These are phyloP conservation scores for Triplophysa bombifrons DNA, from an alignment of 2,797 vertebrate species.

Conservation along the genomic window DNA sequence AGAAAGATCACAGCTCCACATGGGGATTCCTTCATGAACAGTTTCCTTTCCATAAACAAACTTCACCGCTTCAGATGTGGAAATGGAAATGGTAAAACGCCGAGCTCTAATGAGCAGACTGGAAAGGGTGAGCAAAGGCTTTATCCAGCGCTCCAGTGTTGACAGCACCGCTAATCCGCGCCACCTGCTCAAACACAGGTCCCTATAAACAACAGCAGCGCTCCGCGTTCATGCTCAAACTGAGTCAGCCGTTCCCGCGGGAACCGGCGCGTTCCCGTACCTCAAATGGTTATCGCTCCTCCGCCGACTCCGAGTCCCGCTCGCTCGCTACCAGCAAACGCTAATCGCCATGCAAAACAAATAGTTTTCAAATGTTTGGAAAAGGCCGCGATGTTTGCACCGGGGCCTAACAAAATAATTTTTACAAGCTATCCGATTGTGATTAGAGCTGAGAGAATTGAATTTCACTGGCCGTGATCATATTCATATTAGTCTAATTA, in stretches of 20 bases:
- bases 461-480: slow-evolving; percentile 85
- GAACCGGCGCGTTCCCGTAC: slow-evolving; percentile 71
- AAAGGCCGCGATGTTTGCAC: slow-evolving; percentile 81
- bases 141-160: slow-evolving; percentile 93
- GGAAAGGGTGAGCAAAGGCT: slow-evolving; percentile 75
- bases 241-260: slow-evolving; percentile 71
- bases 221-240: slow-evolving; percentile 67
- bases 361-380: slow-evolving; percentile 87
- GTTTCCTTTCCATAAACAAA: neutral
- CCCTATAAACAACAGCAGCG: slow-evolving; percentile 69
- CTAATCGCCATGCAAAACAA: slow-evolving; percentile 82
- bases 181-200: slow-evolving; percentile 95
- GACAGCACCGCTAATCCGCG: slow-evolving; percentile 97
- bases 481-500: slow-evolving; percentile 90
- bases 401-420: slow-evolving; percentile 85
- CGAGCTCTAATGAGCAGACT: slow-evolving; percentile 55
- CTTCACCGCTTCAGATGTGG: slow-evolving; percentile 48
- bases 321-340: slow-evolving; percentile 67
- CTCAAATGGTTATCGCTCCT: slow-evolving; percentile 73
- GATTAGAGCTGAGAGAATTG: slow-evolving; percentile 85
- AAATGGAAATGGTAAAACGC: slow-evolving; percentile 71
- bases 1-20: slow-evolving; percentile 28
- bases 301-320: slow-evolving; percentile 58
- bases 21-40: slow-evolving; percentile 11
- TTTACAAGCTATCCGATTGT: slow-evolving; percentile 87